A percentile compares a stretch with the other conserved stretches of the same genome.
phyloP scores from a whole-genome alignment of 37 sponge, comb jelly and placozoan genomes.

The Crambe crambe region DNA sequence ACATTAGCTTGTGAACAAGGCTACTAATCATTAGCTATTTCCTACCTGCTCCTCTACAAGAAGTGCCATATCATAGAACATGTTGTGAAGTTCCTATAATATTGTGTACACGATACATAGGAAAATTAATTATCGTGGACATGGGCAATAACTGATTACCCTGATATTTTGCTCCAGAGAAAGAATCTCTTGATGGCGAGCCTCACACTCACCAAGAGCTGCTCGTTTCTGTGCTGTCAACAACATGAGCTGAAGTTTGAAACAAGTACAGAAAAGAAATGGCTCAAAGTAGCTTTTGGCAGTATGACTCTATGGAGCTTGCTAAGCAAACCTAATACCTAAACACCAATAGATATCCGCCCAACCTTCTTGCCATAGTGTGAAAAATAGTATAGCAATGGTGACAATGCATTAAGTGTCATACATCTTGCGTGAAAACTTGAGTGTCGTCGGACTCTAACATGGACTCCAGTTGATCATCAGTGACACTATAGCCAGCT shows the following conservation, averaged over 20 bases:
- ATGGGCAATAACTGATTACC: slow-evolving; percentile 16
- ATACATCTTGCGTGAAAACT: slow-evolving; percentile 70
- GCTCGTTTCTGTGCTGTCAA: slow-evolving; percentile 45
- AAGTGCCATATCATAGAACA: slow-evolving; percentile 87
- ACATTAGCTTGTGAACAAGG: too few species aligned
- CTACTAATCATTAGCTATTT: too few species aligned
- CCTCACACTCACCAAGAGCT: slow-evolving; percentile 79
- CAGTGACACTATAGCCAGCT: slow-evolving; percentile 38
- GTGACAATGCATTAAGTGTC: background rate
- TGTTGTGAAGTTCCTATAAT: slow-evolving; percentile 84
- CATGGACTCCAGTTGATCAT: slow-evolving; percentile 66
- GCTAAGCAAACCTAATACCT: background rate
- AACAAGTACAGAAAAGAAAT: background rate
- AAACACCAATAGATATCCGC: background rate
- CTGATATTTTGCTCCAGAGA: slow-evolving; percentile 72
- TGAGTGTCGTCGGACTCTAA: slow-evolving; percentile 48
- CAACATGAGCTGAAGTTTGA: background rate
- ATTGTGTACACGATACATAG: background rate
- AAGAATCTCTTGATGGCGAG: slow-evolving; percentile 74
- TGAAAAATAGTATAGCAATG: background rate
- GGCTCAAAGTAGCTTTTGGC: background rate
- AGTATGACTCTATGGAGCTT: too few species aligned
- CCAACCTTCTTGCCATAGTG: background rate
- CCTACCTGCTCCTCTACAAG: slow-evolving; percentile 87
- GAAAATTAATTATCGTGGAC: background rate